phyloP scores from a whole-genome alignment of 2,888 invertebrate species.

The Athalia circularis region DNA sequence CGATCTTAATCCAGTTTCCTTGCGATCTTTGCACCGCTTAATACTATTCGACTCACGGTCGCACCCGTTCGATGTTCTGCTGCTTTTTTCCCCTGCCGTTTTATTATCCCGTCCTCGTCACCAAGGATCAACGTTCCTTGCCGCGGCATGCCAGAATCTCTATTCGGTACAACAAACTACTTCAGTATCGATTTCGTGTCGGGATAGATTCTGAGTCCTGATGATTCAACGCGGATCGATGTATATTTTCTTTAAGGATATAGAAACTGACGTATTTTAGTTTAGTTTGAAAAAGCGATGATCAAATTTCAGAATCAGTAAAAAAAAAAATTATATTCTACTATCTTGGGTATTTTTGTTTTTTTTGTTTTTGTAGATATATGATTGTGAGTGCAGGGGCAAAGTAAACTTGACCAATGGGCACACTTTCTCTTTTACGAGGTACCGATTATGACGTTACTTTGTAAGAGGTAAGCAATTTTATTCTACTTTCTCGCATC shows the following conservation, averaged over 20 bases:
- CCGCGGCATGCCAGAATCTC: not conserved
- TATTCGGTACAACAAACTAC: not conserved
- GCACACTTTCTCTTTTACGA: conserved; percentile 38
- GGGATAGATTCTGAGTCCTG: too few relatives aligned
- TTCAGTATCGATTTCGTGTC: not conserved
- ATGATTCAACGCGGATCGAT: too few relatives aligned
- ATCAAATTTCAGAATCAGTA: not conserved
- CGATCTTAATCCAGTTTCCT: conserved; percentile 43
- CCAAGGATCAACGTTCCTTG: not conserved
- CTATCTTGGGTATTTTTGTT: not conserved
- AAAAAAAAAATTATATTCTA: conserved; percentile 14
- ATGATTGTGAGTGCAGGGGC: too few relatives aligned
- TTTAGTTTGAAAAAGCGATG: too few relatives aligned
- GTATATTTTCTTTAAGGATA: too few relatives aligned
- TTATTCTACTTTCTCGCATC: conserved; percentile 19
- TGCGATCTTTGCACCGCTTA: conserved; percentile 21
- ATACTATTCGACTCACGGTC: conserved; percentile 32
- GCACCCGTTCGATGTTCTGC: conserved; percentile 33
- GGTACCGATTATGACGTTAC: conserved; percentile 34
- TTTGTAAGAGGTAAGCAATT: conserved; percentile 32
- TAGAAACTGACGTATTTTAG: too few relatives aligned
- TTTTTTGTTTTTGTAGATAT: too few relatives aligned
- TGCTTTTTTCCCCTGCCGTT: conserved; percentile 5
- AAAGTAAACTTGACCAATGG: conserved; percentile 32
- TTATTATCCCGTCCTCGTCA: conserved; percentile 26